Evolutionary conservation across 2,113 vertebrate genomes (phyloP), one percentile per base, ranked within the genome.

Genomic region (Delphinus delphis): DNA sequence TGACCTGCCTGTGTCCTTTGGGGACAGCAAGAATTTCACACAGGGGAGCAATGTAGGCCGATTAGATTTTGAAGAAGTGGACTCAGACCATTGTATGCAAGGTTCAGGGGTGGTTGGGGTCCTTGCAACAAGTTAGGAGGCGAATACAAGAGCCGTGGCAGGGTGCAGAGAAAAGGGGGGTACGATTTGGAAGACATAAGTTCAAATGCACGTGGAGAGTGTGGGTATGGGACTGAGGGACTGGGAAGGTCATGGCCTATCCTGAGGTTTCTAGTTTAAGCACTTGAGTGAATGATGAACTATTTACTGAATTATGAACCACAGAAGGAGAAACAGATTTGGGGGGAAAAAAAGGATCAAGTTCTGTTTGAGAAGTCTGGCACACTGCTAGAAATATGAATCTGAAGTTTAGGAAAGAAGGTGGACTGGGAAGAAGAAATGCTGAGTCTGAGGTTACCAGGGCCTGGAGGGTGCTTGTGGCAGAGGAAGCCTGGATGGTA

Each of bases 141-240:
- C 23, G 7, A 1, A 60, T 3, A 21, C 21, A 6, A 31, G 82
- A 58, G 47, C 26, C 44, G 0, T 47, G n/a, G 36, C 25, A 28
- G 68, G 44, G 18, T 12, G 5, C 4, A 63, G 62, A 62, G 68
- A 17, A 62, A 20, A 6, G 10, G 5, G 21, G n/a, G 14, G 36
- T 1, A 14, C 0, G 33, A 12, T 11, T 14, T 12, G 62, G 21
- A 26, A 92, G 60, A 26, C 38, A 1, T 4, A 11, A 36, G 20
- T 68, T 44, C 20, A 17, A 18, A 36, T 1, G 25, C 21, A 9
- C 36, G 4, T 38, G 28, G 10, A 50, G 44, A 18, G 50, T 1
- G 0, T 50, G 21, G 9, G 0, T 76, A 0, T 0, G 12, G 41
- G 20, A 17, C 28, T 0, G 76, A n/a, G 76, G 71, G 47, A 9